Base-by-base conservation (phyloP, 2,888 invertebrate genomes). In the Eupelmus urozonus region DNA sequence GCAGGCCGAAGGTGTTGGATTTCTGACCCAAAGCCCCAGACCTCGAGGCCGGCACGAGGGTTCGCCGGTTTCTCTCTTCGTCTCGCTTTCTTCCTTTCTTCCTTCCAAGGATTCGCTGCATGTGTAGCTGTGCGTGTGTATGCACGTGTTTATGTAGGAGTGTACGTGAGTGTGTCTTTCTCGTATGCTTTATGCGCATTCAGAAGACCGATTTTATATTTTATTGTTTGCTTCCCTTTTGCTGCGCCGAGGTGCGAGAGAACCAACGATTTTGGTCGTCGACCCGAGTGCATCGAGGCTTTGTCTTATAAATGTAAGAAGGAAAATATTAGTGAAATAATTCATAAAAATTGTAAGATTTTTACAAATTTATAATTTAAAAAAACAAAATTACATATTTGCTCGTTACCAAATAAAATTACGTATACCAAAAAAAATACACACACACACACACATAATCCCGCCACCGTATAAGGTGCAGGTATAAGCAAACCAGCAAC, bases 11-110 rank as follows among this genome's bases (percentile, higher is more conserved):
- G 86, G 87, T 87, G 87, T 87, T 85, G 85, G 85, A 84, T 87
- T 88, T 88, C 87, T 85, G 85, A 85, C 85, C 87, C 85, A 85
- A 83, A 85, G 85, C 82, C 82, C 74, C 69, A 75, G 85, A 86
- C 86, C 84, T 83, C 74, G 83, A 20, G 62, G 63, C 16, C 40
- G 60, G 27, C 62, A 25, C 53, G 20, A 27, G 27, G 51, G 23
- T 62, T 66, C 66, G 5, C 53, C 20, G 53, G 18, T 69, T 27
- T 59, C 62, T 66, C 57, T 67, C 45, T 53, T 25, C 59, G 13
- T 55, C 4, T 66, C n/a, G 25, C 18, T 13, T 16, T 60, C n/a
- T 49, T 18, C 27, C 11, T 42, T 40, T 60, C 27, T 18, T 23
- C 11, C 18, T 42, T 20, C n/a, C n/a, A n/a, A n/a, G n/a, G n/a